Conservation (phyloP, 2,113 vertebrate genomes). For the Nesogale talazaci region DNA sequence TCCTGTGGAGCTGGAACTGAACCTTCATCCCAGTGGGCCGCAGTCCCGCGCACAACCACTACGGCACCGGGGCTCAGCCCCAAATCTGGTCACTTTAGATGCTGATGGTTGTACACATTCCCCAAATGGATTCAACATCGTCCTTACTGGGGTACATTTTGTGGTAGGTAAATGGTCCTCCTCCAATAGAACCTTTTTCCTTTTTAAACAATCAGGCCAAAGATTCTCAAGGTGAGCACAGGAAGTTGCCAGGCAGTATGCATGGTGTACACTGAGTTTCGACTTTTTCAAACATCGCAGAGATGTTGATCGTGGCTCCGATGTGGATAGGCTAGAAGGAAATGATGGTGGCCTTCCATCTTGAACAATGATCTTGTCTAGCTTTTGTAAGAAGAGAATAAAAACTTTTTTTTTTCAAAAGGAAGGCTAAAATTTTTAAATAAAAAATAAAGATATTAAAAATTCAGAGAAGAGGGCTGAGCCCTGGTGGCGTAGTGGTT, state of each 20-base stretch:
- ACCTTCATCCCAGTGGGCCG: no score
- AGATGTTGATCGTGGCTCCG: no score
- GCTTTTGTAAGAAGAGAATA: not conserved
- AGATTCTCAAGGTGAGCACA: conserved; percentile 44
- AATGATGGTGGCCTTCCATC: not conserved
- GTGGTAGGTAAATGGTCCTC: not conserved
- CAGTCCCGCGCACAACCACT: no score
- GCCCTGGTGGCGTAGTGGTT: no score
- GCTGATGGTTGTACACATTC: no score
- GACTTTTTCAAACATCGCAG: not conserved
- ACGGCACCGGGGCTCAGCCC: no score
- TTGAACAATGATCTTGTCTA: not conserved
- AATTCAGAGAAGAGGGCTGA: not conserved
- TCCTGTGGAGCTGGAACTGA: no score
- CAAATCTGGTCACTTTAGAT: no score
- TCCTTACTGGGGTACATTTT: conserved; percentile 27
- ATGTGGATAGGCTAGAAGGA: not conserved
- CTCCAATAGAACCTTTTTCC: not conserved
- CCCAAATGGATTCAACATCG: not conserved
- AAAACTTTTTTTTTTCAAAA: not conserved
- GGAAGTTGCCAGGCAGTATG: not conserved
- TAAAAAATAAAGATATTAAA: not conserved
- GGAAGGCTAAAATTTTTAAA: not conserved
- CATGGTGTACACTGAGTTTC: not conserved
- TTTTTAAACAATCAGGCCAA: not conserved